Percentiles rank a stretch among this genome's conserved stretches.
Evolutionary conservation across 2,797 vertebrate genomes (phyloP).

Genomic region (Scyliorhinus canicula): DNA sequence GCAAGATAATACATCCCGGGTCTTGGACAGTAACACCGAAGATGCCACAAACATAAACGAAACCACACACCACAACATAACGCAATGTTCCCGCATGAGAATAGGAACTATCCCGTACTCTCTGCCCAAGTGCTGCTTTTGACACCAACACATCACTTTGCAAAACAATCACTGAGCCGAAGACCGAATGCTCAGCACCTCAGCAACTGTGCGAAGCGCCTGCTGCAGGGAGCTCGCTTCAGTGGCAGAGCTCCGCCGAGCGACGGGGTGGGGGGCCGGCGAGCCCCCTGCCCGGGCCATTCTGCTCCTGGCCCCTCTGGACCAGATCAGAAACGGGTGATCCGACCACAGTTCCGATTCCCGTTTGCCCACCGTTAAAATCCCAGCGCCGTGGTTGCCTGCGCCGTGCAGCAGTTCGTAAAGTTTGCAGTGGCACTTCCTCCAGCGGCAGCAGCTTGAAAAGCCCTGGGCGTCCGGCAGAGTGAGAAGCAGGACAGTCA

Average conservation of each 20-base stretch:
- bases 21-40: neutral
- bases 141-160: neutral
- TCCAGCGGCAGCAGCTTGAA: conserved; percentile 37
- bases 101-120: neutral
- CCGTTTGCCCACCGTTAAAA: neutral
- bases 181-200: neutral
- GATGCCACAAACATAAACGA: neutral
- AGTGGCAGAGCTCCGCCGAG: neutral
- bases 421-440: conserved; percentile 1
- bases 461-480: conserved; percentile 25
- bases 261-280: neutral
- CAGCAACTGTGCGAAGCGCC: neutral
- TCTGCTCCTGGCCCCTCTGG: neutral
- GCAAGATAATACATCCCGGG: neutral
- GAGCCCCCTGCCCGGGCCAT: neutral
- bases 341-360: neutral
- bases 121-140: neutral
- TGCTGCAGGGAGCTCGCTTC: neutral
- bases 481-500: neutral
- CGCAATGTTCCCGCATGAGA: too few species aligned
- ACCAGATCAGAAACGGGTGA: neutral
- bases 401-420: neutral
- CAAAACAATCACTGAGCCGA: neutral
- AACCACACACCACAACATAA: neutral
- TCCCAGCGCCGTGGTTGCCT: neutral